Conservation (phyloP, 64 coral and sea anemone species). For the Catalaphyllia jardinei region DNA sequence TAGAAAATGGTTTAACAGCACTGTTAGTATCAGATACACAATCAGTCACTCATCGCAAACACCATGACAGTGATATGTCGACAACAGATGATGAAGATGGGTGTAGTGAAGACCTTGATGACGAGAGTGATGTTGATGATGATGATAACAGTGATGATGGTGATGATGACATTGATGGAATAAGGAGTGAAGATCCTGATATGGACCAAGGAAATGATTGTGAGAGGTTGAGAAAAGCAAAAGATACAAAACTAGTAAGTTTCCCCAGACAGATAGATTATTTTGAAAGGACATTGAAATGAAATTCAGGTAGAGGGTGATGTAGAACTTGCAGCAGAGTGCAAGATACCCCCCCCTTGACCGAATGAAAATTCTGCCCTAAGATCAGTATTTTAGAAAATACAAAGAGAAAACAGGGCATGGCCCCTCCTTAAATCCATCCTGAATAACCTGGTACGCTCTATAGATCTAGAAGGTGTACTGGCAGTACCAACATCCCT, state of each 20-base stretch:
- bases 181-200: not conserved
- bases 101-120: conserved; percentile 42
- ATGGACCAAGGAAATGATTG: not conserved
- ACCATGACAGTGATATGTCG: conserved; percentile 21
- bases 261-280: no score
- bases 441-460: no score
- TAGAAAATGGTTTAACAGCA: conserved; percentile 84
- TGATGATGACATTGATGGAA: conserved; percentile 35
- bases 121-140: conserved; percentile 24
- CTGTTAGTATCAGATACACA: conserved; percentile 84
- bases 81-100: conserved; percentile 59
- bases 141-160: conserved; percentile 27
- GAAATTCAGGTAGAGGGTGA: no score
- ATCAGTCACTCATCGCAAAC: conserved; percentile 35
- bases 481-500: no score
- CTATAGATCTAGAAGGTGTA: no score
- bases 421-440: no score
- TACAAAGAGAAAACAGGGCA: no score
- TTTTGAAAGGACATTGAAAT: no score
- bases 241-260: conserved; percentile 66
- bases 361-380: no score
- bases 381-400: no score
- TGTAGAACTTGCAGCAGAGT: no score
- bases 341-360: no score
- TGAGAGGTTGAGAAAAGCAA: conserved; percentile 42